Conservation (phyloP, 2,113 vertebrate species). For the Apaloderma vittatum region DNA sequence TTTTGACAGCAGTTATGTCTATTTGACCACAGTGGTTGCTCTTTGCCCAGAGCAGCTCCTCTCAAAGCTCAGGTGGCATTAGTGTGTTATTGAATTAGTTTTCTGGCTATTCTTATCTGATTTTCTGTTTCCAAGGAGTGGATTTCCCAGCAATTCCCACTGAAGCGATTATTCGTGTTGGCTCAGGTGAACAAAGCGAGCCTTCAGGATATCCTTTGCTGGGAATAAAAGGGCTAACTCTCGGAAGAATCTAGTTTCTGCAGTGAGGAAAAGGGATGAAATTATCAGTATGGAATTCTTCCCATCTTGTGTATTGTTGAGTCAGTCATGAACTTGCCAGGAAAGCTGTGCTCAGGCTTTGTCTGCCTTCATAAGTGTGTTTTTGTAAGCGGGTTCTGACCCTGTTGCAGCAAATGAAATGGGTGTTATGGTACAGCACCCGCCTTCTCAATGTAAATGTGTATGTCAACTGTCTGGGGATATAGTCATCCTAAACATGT, state of each 20-base stretch:
- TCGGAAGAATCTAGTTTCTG: neutral
- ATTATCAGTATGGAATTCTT: neutral
- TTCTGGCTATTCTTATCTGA: neutral
- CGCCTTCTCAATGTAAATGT: neutral
- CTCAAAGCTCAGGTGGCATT: neutral
- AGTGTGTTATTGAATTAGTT: neutral
- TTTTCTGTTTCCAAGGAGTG: conserved; percentile 1
- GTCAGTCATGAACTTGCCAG: neutral
- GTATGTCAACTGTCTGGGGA: neutral
- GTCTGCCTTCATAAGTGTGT: neutral
- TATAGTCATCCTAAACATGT: neutral
- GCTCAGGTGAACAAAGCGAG: conserved; percentile 1
- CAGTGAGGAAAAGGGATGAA: neutral
- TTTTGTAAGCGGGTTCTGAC: conserved; percentile 1
- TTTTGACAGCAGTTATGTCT: neutral
- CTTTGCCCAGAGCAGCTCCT: neutral
- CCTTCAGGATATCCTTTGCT: conserved; percentile 72
- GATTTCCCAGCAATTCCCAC: conserved; percentile 58
- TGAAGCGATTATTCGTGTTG: conserved; percentile 39
- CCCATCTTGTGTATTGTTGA: neutral
- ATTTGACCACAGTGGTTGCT: neutral
- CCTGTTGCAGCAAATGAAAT: neutral
- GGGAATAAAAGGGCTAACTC: neutral
- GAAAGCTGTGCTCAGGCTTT: neutral
- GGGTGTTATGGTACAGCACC: neutral